Evolutionary conservation across 53 echinoderm and acorn worm species (phyloP).

Genomic region (Crossaster papposus): DNA sequence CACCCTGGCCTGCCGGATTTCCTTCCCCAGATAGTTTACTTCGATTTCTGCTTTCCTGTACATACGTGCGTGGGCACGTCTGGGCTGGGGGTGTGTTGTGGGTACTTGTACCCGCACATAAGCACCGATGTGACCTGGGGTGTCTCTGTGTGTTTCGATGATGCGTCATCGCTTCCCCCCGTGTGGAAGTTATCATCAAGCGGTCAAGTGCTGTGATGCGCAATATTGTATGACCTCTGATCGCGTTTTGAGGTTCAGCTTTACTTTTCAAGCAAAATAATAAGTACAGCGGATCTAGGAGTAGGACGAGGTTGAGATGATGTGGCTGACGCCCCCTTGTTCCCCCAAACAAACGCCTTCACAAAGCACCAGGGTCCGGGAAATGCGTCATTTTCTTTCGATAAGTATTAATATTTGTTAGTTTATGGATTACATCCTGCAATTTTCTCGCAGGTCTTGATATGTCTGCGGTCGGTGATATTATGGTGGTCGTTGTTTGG

Average conservation of each 20-base stretch:
- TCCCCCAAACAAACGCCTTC: too few species aligned
- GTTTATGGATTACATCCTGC: not conserved
- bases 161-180: not conserved
- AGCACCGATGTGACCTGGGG: not conserved
- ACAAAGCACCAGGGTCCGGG: not conserved
- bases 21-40: conserved; percentile 1
- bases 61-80: conserved; percentile 21
- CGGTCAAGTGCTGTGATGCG: not conserved
- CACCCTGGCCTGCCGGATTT: conserved; percentile 13
- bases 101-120: not conserved
- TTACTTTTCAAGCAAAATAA: too few species aligned
- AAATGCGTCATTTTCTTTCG: not conserved
- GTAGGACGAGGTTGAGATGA: too few species aligned
- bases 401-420: not conserved
- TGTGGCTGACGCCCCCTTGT: too few species aligned
- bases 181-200: not conserved
- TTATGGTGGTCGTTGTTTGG: not conserved
- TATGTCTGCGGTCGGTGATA: not conserved
- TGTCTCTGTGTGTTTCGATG: not conserved
- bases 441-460: not conserved
- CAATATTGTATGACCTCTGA: not conserved
- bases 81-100: not conserved
- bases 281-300: too few species aligned
- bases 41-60: not conserved
- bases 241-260: too few species aligned